Evolutionary conservation across 1,140 invertebrate genomes (phyloP).

Genomic region (Chymomyza costata): DNA sequence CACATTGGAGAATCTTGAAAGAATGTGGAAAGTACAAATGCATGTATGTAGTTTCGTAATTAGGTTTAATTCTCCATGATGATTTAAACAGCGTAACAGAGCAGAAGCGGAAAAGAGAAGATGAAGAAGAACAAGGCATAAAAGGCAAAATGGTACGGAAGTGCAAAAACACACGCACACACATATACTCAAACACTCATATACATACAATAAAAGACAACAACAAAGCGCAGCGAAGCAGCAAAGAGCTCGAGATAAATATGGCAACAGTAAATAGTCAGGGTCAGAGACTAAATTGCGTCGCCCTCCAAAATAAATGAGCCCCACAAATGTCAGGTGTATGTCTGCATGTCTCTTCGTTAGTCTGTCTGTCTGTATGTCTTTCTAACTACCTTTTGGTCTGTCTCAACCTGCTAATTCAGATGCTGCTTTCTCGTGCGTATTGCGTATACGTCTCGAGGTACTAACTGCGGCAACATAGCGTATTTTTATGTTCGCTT

Average conservation of each 20-base stretch:
- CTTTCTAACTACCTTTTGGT: not conserved
- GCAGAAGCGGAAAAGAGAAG: slow-evolving; percentile 46
- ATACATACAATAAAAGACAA: not conserved
- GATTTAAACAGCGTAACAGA: slow-evolving; percentile 59
- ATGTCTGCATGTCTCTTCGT: not conserved
- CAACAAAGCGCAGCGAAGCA: slow-evolving; percentile 16
- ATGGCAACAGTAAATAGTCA: slow-evolving; percentile 38
- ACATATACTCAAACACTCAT: no score
- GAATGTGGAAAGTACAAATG: slow-evolving; percentile 49
- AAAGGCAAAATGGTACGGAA: slow-evolving; percentile 42
- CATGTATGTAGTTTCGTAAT: slow-evolving; percentile 65
- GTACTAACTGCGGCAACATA: no score
- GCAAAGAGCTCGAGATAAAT: slow-evolving; percentile 37
- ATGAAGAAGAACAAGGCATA: no score
- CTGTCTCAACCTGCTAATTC: no score
- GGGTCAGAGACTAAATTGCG: slow-evolving; percentile 45
- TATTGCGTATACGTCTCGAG: no score
- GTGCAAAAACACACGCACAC: slow-evolving; percentile 12
- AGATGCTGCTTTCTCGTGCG: no score
- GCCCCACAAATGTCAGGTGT: slow-evolving; percentile 14
- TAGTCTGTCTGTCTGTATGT: not conserved
- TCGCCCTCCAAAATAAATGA: slow-evolving; percentile 30
- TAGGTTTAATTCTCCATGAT: slow-evolving; percentile 65
- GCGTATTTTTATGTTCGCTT: no score
- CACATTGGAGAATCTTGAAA: slow-evolving; percentile 1